These are phyloP conservation scores for Acrocyrtus sp. DNA, from an alignment of 2,888 invertebrate species.

Conservation along the genomic window DNA sequence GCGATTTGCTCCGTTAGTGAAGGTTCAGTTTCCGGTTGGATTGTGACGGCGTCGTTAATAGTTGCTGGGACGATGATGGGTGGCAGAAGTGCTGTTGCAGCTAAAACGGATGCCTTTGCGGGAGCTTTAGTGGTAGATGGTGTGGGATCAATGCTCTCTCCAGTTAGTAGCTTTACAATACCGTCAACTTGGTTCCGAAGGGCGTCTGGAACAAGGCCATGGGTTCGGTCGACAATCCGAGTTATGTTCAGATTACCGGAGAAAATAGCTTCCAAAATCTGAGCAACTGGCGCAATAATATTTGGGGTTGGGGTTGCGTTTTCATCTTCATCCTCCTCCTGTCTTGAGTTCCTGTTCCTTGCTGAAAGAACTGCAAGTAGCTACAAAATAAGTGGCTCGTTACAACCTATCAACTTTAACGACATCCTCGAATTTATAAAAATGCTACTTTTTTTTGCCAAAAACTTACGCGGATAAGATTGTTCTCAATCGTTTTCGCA, in stretches of 20 bases:
- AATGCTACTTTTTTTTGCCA: not conserved
- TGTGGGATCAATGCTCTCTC: constrained; percentile 25
- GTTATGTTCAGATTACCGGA: constrained; percentile 61
- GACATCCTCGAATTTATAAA: not conserved
- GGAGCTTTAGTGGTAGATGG: not conserved
- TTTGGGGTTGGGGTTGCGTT: constrained; percentile 55
- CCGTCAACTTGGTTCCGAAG: constrained; percentile 60
- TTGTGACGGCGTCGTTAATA: not conserved
- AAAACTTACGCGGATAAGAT: constrained; percentile 57
- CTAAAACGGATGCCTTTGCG: not conserved
- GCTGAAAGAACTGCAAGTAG: constrained; percentile 56
- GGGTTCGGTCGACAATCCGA: constrained; percentile 57
- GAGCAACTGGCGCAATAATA: constrained; percentile 61
- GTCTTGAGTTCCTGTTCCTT: constrained; percentile 27
- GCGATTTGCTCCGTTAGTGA: not conserved
- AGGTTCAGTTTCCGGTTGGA: not conserved
- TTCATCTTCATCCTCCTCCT: constrained; percentile 52
- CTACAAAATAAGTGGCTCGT: too few relatives aligned
- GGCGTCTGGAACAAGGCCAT: constrained; percentile 57
- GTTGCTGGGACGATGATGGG: not conserved
- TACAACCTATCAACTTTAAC: constrained; percentile 47
- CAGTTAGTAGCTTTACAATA: constrained; percentile 58
- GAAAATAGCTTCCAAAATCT: constrained; percentile 62
- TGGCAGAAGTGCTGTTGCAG: not conserved
- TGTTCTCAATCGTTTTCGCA: constrained; percentile 59